Base-by-base conservation (phyloP, 1,140 invertebrate genomes). In the Drosophila varians region DNA sequence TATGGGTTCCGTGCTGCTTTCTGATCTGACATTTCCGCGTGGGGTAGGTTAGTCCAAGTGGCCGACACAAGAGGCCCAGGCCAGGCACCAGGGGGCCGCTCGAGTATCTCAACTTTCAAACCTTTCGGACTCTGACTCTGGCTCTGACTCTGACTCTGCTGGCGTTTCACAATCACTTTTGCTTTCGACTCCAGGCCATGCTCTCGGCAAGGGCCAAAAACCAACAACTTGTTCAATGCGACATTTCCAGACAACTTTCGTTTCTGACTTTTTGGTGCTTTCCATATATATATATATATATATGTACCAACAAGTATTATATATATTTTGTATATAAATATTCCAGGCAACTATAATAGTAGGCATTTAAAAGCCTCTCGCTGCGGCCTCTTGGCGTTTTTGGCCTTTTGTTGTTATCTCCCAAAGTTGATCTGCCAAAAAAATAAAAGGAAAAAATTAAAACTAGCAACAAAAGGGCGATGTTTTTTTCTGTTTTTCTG, bases 191-290 rank as follows among this genome's bases (percentile, higher is more conserved):
- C 74, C 47, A 52, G 45, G 70, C 60, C 66, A 36, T 70, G 71
- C 56, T 76, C 28, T 46, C 51, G 31, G 69, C n/a, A 74, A 86
- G 86, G 61, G 72, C 66, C 80, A 52, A 62, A 74, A 38, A 28
- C 26, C 70, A 86, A 60, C 75, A 64, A 74, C 26, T 75, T 69
- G 76, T 68, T 77, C 56, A 61, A 23, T 58, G 82, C 80, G 76
- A 86, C 76, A 86, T 86, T 86, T 86, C 38, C 77, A 83, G 82
- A 87, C 82, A 87, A 87, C 82, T 87, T 87, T 87, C 82, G 82
- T 86, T 86, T 86, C 71, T 58, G 66, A 76, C 49, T 76, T 82
- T 66, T 57, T 58, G 68, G 74, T 74, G 76, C 76, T 78, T 79
- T 78, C 76, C 75, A 84, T 74, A 71, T 51, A 51, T 23, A 58